Conservation (phyloP, 35 echinoderm and acorn worm species). For the Chiridota heheva region DNA sequence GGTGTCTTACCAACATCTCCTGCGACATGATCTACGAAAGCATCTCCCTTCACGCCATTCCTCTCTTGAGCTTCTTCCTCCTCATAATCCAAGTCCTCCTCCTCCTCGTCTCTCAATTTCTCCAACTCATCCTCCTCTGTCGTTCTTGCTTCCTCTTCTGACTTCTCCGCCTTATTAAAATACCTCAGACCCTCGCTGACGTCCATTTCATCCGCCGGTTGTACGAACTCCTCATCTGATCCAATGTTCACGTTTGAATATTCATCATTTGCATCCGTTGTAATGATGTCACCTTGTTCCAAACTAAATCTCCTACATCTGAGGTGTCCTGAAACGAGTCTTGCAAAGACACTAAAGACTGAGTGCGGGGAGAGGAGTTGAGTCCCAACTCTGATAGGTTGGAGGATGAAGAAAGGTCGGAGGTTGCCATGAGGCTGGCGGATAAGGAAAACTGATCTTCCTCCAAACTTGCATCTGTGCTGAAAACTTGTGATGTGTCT, state of each 20-base stretch:
- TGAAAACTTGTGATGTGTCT: conserved; percentile 51
- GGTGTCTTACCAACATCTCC: too few relatives aligned
- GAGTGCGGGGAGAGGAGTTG: conserved; percentile 18
- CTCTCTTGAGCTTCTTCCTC: too few relatives aligned
- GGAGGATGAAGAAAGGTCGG: conserved; percentile 58
- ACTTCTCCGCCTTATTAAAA: conserved; percentile 29
- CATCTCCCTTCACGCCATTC: too few relatives aligned
- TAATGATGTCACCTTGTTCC: conserved; percentile 45
- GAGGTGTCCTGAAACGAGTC: conserved; percentile 52
- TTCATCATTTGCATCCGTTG: conserved; percentile 17
- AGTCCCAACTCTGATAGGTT: conserved; percentile 59
- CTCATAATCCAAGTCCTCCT: too few relatives aligned
- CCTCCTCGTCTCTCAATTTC: too few relatives aligned
- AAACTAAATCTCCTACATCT: conserved; percentile 6
- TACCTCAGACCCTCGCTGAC: conserved; percentile 37
- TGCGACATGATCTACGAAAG: too few relatives aligned
- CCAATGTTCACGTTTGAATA: conserved; percentile 48
- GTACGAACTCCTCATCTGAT: conserved; percentile 18
- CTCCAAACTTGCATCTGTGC: conserved; percentile 70
- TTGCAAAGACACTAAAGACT: conserved; percentile 33
- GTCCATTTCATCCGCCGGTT: conserved; percentile 25
- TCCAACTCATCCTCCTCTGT: conserved; percentile 2
- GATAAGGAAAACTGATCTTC: conserved; percentile 66
- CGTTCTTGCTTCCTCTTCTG: conserved; percentile 6
- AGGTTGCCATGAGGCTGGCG: conserved; percentile 30